These are phyloP conservation scores for Rhodeus uyekii DNA, from an alignment of 2,797 vertebrate species.

Conservation along the genomic window DNA sequence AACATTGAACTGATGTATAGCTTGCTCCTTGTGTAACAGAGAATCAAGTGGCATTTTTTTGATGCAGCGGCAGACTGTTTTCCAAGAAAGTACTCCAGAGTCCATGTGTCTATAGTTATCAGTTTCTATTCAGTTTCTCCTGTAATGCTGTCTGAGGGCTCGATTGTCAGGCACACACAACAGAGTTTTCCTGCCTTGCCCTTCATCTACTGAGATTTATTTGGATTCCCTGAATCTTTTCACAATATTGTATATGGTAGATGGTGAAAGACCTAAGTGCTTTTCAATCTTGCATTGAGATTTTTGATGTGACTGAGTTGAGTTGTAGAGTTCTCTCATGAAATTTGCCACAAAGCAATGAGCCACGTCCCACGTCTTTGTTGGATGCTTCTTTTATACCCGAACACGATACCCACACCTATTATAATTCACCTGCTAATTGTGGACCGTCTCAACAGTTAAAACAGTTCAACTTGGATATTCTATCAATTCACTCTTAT, in stretches of 20 bases:
- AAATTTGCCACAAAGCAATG: neutral
- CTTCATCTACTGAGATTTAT: too few species aligned
- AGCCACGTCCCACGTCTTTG: neutral
- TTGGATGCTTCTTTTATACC: neutral
- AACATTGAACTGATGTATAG: neutral
- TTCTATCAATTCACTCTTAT: neutral
- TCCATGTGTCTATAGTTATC: too few species aligned
- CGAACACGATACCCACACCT: neutral
- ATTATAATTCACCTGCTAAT: neutral
- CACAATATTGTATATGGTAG: too few species aligned
- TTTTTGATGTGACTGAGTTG: too few species aligned
- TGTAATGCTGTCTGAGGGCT: neutral
- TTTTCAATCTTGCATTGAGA: too few species aligned
- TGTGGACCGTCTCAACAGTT: neutral
- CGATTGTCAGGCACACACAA: neutral
- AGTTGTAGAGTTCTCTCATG: too few species aligned
- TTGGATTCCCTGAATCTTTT: too few species aligned
- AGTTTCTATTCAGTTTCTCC: too few species aligned
- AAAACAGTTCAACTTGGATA: neutral
- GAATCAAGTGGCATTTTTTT: neutral
- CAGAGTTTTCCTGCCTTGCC: neutral
- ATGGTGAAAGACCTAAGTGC: too few species aligned
- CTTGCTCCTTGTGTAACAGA: too few species aligned
- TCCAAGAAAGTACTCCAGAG: neutral
- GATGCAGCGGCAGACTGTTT: neutral